Conservation (phyloP, 2,113 vertebrate species). For the Bombycilla garrulus region DNA sequence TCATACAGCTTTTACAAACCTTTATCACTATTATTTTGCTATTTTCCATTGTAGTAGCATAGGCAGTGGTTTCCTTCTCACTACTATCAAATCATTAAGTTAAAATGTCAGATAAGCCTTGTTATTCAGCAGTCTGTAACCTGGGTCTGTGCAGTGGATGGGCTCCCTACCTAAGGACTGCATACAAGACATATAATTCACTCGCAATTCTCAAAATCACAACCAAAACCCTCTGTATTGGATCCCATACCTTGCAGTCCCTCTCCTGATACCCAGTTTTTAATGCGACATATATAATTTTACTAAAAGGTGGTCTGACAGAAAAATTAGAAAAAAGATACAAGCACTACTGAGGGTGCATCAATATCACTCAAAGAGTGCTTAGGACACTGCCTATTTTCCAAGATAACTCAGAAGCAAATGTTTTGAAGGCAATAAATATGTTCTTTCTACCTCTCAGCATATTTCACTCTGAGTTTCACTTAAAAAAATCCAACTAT, state of each 20-base stretch:
- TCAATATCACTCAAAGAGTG: neutral
- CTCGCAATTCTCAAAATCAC: neutral
- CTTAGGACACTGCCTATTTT: neutral
- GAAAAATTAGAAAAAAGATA: neutral
- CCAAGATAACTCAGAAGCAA: neutral
- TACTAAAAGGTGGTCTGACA: neutral
- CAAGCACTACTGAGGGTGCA: neutral
- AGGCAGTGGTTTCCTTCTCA: neutral
- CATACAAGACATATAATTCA: neutral
- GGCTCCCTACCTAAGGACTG: neutral
- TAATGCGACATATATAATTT: neutral
- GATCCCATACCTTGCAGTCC: neutral
- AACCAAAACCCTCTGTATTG: neutral
- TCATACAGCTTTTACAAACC: neutral
- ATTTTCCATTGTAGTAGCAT: neutral
- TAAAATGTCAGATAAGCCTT: neutral
- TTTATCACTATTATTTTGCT: slow-evolving; percentile 9
- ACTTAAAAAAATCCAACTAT: neutral
- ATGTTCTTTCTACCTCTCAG: neutral
- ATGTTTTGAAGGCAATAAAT: slow-evolving; percentile 12
- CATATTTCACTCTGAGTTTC: neutral
- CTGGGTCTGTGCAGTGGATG: neutral
- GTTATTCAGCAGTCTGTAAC: neutral
- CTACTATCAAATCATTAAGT: slow-evolving; percentile 3
- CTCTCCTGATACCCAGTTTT: neutral